Percentiles rank a stretch among this genome's conserved stretches.
These are phyloP conservation scores for Sparus aurata DNA, from an alignment of 2,797 vertebrate genomes.

Conservation along the genomic window DNA sequence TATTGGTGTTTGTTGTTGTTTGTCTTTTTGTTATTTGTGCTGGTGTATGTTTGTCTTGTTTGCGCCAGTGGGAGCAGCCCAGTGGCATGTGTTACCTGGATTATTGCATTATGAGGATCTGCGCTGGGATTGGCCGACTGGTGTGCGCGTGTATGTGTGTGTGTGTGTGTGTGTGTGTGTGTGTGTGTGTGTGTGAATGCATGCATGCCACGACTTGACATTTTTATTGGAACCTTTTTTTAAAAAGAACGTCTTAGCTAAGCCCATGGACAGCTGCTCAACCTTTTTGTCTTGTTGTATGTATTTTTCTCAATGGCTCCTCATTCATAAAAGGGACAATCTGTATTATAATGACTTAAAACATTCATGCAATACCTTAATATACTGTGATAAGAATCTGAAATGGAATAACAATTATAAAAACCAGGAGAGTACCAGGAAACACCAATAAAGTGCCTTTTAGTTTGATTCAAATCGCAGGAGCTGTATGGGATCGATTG, in stretches of 20 bases:
- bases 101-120: background rate
- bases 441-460: background rate
- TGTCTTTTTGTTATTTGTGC: background rate
- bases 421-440: background rate
- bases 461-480: constrained; percentile 15
- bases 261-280: background rate
- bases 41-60: background rate
- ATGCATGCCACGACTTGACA: background rate
- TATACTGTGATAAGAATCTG: background rate
- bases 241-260: background rate
- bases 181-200: no score
- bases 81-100: background rate
- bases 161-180: no score
- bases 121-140: background rate
- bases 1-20: background rate
- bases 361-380: background rate
- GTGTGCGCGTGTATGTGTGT: background rate
- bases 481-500: background rate
- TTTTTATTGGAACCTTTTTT: background rate
- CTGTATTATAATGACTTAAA: background rate
- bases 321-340: background rate
- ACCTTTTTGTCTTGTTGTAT: no score
- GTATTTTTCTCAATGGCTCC: background rate
- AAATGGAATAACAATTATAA: background rate
- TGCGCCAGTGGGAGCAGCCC: background rate